Conservation (phyloP, 92 coral and sea anemone genomes). For the Parazoanthus atlanticus region DNA sequence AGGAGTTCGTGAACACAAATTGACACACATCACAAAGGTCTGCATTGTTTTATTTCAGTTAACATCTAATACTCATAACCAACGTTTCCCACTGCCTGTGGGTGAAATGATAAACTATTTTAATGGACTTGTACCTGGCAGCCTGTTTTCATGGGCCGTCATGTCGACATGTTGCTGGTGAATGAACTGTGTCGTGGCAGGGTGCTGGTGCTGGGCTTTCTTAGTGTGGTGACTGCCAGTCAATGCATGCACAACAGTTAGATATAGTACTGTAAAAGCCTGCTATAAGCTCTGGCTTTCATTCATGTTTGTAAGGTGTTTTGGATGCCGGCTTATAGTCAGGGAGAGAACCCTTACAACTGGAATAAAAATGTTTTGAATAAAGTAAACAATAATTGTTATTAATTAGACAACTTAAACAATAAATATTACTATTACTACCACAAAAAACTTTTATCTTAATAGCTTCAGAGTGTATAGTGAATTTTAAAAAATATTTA, state of each 20-base stretch:
- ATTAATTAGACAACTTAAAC: too few relatives aligned
- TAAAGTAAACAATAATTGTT: too few relatives aligned
- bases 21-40: too few relatives aligned
- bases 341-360: background rate
- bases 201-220: slow-evolving; percentile 89
- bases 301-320: background rate
- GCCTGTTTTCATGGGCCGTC: slow-evolving; percentile 36
- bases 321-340: background rate
- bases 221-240: slow-evolving; percentile 73
- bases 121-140: slow-evolving; percentile 13
- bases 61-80: too few relatives aligned
- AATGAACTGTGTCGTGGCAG: slow-evolving; percentile 78
- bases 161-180: slow-evolving; percentile 53
- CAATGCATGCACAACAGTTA: background rate
- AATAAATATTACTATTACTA: too few relatives aligned
- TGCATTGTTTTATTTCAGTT: too few relatives aligned
- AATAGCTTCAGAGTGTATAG: too few relatives aligned
- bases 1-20: too few relatives aligned
- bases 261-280: background rate
- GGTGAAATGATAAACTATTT: background rate
- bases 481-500: too few relatives aligned
- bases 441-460: too few relatives aligned
- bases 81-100: too few relatives aligned
- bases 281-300: background rate
- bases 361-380: too few relatives aligned